These are phyloP conservation scores for Picus viridis DNA, from an alignment of 2,797 vertebrate genomes.

Conservation along the genomic window DNA sequence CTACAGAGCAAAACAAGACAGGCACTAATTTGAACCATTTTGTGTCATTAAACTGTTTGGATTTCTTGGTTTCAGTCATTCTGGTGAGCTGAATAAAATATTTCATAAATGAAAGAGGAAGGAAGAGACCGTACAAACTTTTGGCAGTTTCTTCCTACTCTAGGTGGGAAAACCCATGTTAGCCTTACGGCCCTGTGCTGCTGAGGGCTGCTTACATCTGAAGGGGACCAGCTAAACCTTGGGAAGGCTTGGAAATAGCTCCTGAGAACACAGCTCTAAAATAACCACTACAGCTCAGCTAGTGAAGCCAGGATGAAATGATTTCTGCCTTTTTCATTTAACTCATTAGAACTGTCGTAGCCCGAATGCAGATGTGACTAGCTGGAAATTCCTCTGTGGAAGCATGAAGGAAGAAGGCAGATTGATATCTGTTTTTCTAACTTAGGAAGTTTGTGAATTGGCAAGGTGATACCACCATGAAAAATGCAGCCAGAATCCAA, in stretches of 20 bases:
- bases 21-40: constrained; percentile 74
- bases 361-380: neutral
- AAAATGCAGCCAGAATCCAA: neutral
- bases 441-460: neutral
- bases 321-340: constrained; percentile 5
- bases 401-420: neutral
- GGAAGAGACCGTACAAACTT: neutral
- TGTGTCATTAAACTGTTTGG: constrained; percentile 71
- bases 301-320: neutral
- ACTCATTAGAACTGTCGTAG: neutral
- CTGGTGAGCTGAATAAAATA: constrained; percentile 28
- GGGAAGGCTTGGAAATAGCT: neutral
- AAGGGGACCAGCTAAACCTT: neutral
- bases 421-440: neutral
- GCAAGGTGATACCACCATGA: rapidly evolving
- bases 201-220: neutral
- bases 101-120: constrained; percentile 22
- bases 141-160: neutral
- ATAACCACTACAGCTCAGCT: neutral
- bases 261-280: neutral
- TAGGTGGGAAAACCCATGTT: neutral
- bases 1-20: constrained; percentile 70
- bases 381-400: neutral
- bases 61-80: constrained; percentile 61
- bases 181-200: neutral